Base-by-base conservation (phyloP, 1,140 invertebrate species). In the Eubasilissa regina region DNA sequence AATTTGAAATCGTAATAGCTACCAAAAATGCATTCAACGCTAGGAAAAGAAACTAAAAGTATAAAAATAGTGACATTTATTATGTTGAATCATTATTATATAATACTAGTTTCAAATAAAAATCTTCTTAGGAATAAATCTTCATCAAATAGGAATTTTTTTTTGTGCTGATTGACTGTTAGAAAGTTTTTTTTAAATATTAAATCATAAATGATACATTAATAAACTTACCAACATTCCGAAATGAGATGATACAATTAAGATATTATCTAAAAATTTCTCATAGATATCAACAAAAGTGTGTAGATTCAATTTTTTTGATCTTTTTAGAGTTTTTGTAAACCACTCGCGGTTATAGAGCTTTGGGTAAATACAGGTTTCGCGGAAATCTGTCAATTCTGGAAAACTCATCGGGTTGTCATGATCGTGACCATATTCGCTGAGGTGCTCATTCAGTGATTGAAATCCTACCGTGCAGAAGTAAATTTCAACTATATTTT, bases 401-500 rank as follows among this genome's bases (percentile, higher is more conserved):
- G 17, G 11, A 9, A 58, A 11, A 58, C 17, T 0, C 17, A 17
- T 58, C 6, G 15, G 3, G 6, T 12, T 8, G 55, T 58, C 9
- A 7, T 10, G 0, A 15, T 64, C 60, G 15, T 64, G 35, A 15
- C 13, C 35, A 10, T 25, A 43, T 25, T 64, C 7, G 1, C 19
- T 7, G 4, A 64, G 21, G 12, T 64, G 19, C 35, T 35, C 43
- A 64, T 64, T 64, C 35, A 35, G 35, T 3, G 43, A n/a, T 13
- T 64, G 19, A 44, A 64, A 64, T 19, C 60, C 60, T 25, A 64
- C 12, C n/a, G n/a, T 12, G 10, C 60, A 64, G 6, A 44, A 43
- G 35, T 64, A 44, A 12, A 64, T 64, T 64, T 64, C 60, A 8
- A 64, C 43, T n/a, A 64, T 10, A 25, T 15, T 64, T 25, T 64